Evolutionary conservation across 2,888 invertebrate genomes (phyloP).

Genomic region (Dorcus hopei): DNA sequence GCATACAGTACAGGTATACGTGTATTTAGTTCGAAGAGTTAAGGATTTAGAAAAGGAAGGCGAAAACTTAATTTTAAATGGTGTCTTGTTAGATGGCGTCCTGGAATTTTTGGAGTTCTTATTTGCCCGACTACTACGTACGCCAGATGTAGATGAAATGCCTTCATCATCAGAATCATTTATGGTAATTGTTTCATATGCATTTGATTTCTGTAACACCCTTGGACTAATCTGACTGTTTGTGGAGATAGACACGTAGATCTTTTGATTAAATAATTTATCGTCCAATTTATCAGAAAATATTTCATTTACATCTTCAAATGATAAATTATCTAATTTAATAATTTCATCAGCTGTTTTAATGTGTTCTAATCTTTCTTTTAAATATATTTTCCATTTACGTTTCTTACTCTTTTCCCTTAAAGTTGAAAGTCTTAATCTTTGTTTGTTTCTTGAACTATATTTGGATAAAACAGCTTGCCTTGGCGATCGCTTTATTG

Average conservation of each 20-base stretch:
- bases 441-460: background rate
- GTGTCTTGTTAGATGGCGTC: background rate
- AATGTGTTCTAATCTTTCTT: conserved; percentile 1
- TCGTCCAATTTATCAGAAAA: background rate
- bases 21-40: background rate
- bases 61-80: conserved; percentile 12
- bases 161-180: conserved; percentile 2
- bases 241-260: conserved; percentile 3
- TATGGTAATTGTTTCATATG: background rate
- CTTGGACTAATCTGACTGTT: conserved; percentile 6
- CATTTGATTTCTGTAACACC: background rate
- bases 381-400: conserved; percentile 7
- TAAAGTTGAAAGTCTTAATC: too few relatives aligned
- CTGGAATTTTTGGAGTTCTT: background rate
- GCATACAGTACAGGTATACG: conserved; percentile 14
- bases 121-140: background rate
- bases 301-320: background rate
- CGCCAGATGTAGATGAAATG: too few relatives aligned
- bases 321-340: background rate
- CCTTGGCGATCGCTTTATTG: background rate
- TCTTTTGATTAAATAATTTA: background rate
- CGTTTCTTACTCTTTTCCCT: background rate
- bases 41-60: background rate
- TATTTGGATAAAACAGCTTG: background rate
- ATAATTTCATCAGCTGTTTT: conserved; percentile 4